A percentile compares a stretch with the other conserved stretches of the same genome.
Conservation (phyloP, 2,113 vertebrate genomes). For the Tenrec ecaudatus region DNA sequence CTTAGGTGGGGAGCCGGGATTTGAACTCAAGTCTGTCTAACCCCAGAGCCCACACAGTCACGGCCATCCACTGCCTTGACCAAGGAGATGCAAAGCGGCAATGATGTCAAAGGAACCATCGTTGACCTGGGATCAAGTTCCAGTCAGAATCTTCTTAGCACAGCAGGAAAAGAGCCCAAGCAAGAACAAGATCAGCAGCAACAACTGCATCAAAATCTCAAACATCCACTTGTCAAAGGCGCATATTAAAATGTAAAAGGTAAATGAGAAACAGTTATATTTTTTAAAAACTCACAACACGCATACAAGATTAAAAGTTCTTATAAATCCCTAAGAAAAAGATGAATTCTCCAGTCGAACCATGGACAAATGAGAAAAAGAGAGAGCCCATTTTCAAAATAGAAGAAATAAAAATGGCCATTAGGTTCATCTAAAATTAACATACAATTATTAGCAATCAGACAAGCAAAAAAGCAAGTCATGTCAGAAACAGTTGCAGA, state of each 20-base stretch:
- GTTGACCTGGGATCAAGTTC: not conserved
- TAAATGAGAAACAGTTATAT: conserved; percentile 25
- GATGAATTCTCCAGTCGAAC: not conserved
- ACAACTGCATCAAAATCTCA: conserved; percentile 33
- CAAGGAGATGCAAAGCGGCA: not conserved
- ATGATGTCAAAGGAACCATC: not conserved
- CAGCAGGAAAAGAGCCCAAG: not conserved
- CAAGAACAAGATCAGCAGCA: not conserved
- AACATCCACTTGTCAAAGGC: conserved; percentile 56
- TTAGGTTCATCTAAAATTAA: not conserved
- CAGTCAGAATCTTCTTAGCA: not conserved
- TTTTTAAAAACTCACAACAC: not conserved
- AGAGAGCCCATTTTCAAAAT: conserved; percentile 1
- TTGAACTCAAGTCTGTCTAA: not conserved
- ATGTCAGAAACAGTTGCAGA: not conserved
- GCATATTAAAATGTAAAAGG: not conserved
- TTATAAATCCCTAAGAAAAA: conserved; percentile 8
- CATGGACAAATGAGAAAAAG: not conserved
- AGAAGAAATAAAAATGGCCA: conserved; percentile 14
- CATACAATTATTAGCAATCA: not conserved
- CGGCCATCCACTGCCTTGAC: not conserved
- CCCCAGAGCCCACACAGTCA: not conserved
- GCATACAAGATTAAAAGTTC: not conserved
- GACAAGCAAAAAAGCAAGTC: conserved; percentile 6
- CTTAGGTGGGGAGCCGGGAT: not conserved